Base-by-base conservation (phyloP, 2,888 invertebrate genomes). In the Altica lythri region DNA sequence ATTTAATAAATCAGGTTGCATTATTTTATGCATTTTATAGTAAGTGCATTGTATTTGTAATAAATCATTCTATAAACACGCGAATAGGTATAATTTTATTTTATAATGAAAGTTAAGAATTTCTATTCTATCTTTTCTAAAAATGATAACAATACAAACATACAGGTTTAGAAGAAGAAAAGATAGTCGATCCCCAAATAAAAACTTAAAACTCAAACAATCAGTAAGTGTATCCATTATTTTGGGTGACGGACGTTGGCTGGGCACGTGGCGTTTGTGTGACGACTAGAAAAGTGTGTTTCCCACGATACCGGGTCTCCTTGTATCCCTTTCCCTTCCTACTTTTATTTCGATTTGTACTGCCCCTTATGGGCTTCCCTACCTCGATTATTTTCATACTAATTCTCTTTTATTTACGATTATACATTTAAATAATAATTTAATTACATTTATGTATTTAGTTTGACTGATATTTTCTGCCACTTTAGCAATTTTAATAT, bases 241-340 rank as follows among this genome's bases (percentile, higher is more conserved):
- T 29, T 44, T 57, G 58, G 63, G 59, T 51, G 53, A 40, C 42
- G 34, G 44, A 55, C 53, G 46, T 34, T 25, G n/a, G 60, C 48
- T 30, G 37, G 66, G 61, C 72, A 68, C 70, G 72, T 71, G 72
- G 59, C 70, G 59, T 65, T 63, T 68, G 68, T 72, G 72, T 72
- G 72, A 71, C 70, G 64, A 64, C 63, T 62, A 66, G 67, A 68
- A 66, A 66, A 67, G 62, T 68, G 52, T 61, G 62, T 68, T 71
- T 71, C 71, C 70, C 71, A 71, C 71, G 70, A 66, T 68, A 59
- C 12, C 37, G 29, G 17, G 19, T 19, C 19, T 44, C 34, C 45
- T 50, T 43, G 19, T 30, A 38, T 45, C 48, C 48, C 44, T 44
- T 47, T 49, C 5, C 18, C 45, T 19, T 42, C 45, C 29, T 40